Evolutionary conservation across 2,888 invertebrate species (phyloP), one percentile per base, ranked within the genome.

Genomic region (Orchesellides sinensis): DNA sequence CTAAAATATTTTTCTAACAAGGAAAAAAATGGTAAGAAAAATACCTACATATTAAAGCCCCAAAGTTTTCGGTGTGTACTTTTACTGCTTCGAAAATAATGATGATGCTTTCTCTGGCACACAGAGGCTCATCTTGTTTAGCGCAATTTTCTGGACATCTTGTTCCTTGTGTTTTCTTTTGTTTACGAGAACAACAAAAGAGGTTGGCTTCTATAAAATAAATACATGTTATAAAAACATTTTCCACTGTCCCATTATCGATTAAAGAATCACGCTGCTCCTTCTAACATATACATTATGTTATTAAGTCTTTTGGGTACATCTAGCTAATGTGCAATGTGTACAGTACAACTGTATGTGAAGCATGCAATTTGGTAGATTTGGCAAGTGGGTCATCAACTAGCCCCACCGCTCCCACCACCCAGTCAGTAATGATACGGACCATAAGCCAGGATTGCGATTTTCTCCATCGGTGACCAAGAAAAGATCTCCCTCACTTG

Each of bases 371-470:
- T 14, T 23, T 74, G 74, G 74, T 45, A 66, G 45, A 47, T 54
- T 54, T 65, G 25, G 75, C 66, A 75, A 75, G 66, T 66, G 75
- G 75, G 75, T 75, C 75, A 75, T 29, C 63, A 25, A 6, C 56
- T 21, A 45, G 10, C 12, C 72, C 49, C 14, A 61, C 27, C 21
- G n/a, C 73, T 35, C 35, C 52, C 70, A 70, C 70, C 70, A 56
- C 23, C 70, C n/a, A n/a, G n/a, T n/a, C 19, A 61, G 45, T 61
- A 73, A 73, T 74, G 74, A 74, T 49, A 74, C 74, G 74, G 65
- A 74, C 74, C 65, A 65, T 74, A 63, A 74, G 74, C 68, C 54
- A 74, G 65, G 65, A 74, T 65, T 25, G 52, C 74, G 65, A 74
- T 74, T 74, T 74, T 74, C 74, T 52, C 74, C 65, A 17, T 45